Evolutionary conservation across 2,797 vertebrate species (phyloP).

Genomic region (Cossypha dichroa): DNA sequence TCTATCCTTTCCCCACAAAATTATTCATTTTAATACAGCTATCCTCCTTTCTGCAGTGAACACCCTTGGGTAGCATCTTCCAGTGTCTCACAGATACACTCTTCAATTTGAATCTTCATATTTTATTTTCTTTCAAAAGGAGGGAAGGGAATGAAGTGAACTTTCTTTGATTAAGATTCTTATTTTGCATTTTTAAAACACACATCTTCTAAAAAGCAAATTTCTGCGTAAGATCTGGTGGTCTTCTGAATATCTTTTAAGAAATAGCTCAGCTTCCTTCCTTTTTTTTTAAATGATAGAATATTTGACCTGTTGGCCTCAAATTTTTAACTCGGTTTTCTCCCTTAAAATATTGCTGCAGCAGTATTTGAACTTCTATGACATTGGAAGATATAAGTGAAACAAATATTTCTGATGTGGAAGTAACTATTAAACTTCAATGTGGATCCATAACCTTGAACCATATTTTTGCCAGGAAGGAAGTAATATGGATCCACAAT

Average conservation of each 20-base stretch:
- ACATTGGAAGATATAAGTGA: slow-evolving; percentile 3
- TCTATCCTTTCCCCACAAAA: slow-evolving; percentile 54
- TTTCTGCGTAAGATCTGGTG: neutral
- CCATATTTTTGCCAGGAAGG: neutral
- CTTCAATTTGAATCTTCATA: slow-evolving; percentile 30
- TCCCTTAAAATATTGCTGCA: slow-evolving; percentile 18
- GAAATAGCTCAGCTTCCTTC: neutral
- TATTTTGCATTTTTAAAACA: slow-evolving; percentile 42
- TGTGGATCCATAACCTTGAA: neutral
- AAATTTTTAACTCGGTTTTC: neutral
- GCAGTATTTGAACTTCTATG: slow-evolving; percentile 24
- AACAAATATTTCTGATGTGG: slow-evolving; percentile 39
- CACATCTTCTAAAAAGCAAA: neutral
- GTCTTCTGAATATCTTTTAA: slow-evolving; percentile 30
- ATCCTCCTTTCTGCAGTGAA: slow-evolving; percentile 20
- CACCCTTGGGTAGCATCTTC: slow-evolving; percentile 61
- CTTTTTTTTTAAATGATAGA: neutral
- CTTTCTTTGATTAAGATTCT: slow-evolving; percentile 30
- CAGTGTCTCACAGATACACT: slow-evolving; percentile 22
- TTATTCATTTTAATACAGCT: slow-evolving; percentile 65
- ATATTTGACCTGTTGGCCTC: slow-evolving; percentile 46
- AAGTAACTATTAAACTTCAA: slow-evolving; percentile 11
- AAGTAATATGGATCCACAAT: neutral
- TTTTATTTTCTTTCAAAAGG: slow-evolving; percentile 47
- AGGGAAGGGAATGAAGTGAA: neutral